phyloP scores from a whole-genome alignment of 2,888 invertebrate genomes.

The Mesorhabditis spiculigera region DNA sequence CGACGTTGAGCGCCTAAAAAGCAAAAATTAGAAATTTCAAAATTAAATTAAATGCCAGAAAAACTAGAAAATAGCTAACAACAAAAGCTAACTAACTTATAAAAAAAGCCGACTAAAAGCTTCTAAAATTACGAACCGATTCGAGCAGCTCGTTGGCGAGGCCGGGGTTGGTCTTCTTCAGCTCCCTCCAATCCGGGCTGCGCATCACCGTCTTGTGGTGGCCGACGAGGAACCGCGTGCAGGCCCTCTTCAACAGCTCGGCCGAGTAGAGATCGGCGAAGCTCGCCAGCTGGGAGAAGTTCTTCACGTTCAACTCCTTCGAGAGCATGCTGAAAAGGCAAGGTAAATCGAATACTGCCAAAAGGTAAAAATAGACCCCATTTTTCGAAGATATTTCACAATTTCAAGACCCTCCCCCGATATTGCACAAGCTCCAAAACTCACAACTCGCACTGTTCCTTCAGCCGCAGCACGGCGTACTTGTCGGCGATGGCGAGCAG shows the following conservation, averaged over 20 bases:
- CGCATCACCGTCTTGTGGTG: conserved; percentile 42
- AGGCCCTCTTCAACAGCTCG: conserved; percentile 26
- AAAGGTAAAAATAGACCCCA: too few relatives aligned
- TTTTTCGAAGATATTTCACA: too few relatives aligned
- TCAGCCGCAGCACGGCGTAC: conserved; percentile 49
- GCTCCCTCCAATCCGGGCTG: conserved; percentile 42
- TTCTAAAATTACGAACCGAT: conserved; percentile 21
- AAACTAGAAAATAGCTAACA: too few relatives aligned
- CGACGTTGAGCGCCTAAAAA: too few relatives aligned
- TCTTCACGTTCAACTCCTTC: conserved; percentile 32
- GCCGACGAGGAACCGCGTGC: conserved; percentile 30
- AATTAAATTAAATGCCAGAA: too few relatives aligned
- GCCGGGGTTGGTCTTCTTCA: conserved; percentile 40
- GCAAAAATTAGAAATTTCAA: too few relatives aligned
- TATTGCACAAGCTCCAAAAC: background rate
- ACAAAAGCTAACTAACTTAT: too few relatives aligned
- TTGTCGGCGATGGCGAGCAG: conserved; percentile 51
- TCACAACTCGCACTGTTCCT: conserved; percentile 47
- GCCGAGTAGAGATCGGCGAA: conserved; percentile 48
- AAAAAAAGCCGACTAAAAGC: too few relatives aligned
- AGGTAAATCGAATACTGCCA: too few relatives aligned
- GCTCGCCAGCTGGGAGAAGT: conserved; percentile 31
- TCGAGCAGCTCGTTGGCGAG: conserved; percentile 51
- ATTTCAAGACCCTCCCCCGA: too few relatives aligned
- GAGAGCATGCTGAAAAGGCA: conserved; percentile 26